Base-by-base conservation (phyloP, 2,113 vertebrate species). In the Microcebus murinus region DNA sequence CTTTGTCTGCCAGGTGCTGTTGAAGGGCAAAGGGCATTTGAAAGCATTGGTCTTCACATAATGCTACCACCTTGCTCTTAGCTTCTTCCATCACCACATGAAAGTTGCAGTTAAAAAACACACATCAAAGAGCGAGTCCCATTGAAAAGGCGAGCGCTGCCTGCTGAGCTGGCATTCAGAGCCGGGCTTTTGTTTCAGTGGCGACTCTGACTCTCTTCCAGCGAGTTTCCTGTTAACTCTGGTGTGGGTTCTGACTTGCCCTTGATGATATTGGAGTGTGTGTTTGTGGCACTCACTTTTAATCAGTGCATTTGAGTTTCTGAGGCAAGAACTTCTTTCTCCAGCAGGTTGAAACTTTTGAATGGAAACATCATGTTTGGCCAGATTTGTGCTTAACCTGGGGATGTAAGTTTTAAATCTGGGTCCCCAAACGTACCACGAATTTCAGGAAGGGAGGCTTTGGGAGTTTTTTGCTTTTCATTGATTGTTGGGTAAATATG, bases 281-380 rank as follows among this genome's bases (percentile, higher is more conserved):
- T 97, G 96, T 97, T 98, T 98, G 98, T 98, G 98, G 91, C 92
- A 90, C 87, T 97, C 97, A 94, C 12, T 96, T 97, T 98, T 98
- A 96, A 34, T 96, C 81, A 97, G 97, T 87, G 91, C 96, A 97
- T 98, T 97, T 95, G 97, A 97, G 97, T 91, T 97, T 98, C 97
- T 97, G 96, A 98, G 98, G 97, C 95, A 84, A 96, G 96, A 96
- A 95, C 93, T 97, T 98, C 97, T 97, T 96, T 97, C 94, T 94
- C 95, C 11, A 48, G 96, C 92, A 97, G 94, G 96, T 97, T 96
- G 97, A 98, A 98, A 97, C 90, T 98, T 95, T 94, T 95, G 85
- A 71, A 96, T 98, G 96, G 96, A 98, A 93, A 96, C 81, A 87
- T 94, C 91, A 91, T 82, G 67, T 97, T 97, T 97, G 90, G 96